Evolutionary conservation across 64 coral and sea anemone species (phyloP).

Genomic region (Montipora sp.): DNA sequence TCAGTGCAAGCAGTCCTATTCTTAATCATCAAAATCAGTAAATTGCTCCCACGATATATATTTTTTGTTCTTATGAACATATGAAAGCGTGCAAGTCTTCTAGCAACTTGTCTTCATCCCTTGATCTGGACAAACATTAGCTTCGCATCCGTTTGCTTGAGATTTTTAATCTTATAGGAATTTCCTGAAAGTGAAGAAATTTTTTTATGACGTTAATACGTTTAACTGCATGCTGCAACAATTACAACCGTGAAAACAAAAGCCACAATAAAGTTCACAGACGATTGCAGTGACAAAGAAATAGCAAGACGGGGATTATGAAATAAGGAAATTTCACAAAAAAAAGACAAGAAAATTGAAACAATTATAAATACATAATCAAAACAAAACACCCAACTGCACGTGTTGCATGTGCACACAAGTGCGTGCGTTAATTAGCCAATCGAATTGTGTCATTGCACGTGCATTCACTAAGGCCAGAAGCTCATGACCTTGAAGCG

Average conservation of each 20-base stretch:
- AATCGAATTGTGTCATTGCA: not conserved
- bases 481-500: no score
- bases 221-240: not conserved
- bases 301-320: no score
- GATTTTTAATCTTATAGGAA: slow-evolving; percentile 65
- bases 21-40: not conserved
- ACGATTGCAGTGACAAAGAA: no score
- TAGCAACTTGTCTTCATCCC: not conserved
- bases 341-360: no score
- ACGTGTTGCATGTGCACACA: no score
- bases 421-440: not conserved
- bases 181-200: slow-evolving; percentile 30
- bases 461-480: not conserved
- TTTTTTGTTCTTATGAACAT: no score
- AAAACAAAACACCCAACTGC: no score
- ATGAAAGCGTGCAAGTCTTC: not conserved
- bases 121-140: slow-evolving; percentile 67
- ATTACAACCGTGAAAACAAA: not conserved
- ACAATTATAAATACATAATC: no score
- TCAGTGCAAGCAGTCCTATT: not conserved
- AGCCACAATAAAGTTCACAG: not conserved
- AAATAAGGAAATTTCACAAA: no score
- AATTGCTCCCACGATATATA: no score
- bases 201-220: not conserved
- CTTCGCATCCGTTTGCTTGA: slow-evolving; percentile 19